Evolutionary conservation across 2,797 vertebrate species (phyloP).

Genomic region (Acomys russatus): DNA sequence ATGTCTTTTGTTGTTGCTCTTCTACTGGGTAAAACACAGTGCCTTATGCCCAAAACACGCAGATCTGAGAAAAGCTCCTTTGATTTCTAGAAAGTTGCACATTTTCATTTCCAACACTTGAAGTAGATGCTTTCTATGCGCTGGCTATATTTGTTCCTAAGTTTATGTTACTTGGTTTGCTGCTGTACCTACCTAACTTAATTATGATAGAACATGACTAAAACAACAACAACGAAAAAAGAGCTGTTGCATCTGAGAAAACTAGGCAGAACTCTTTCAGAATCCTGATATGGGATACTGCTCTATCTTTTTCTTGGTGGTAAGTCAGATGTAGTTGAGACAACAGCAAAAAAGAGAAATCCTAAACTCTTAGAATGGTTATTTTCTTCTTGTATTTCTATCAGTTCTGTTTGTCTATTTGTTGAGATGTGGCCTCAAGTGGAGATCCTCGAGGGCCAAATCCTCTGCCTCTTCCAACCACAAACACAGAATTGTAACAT

Average conservation of each 20-base stretch:
- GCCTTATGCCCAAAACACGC: background rate
- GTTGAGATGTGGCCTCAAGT: background rate
- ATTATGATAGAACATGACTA: background rate
- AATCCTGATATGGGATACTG: background rate
- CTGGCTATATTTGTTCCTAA: background rate
- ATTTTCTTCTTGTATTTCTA: background rate
- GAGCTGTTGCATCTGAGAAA: background rate
- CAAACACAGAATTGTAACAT: background rate
- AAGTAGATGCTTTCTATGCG: background rate
- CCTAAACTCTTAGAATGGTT: conserved; percentile 8
- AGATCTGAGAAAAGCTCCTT: background rate
- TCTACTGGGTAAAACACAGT: background rate
- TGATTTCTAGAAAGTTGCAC: conserved; percentile 33
- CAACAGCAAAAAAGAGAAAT: background rate
- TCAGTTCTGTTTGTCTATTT: conserved; percentile 13
- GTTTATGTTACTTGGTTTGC: background rate
- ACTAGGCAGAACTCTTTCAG: background rate
- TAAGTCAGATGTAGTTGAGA: background rate
- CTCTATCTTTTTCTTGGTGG: background rate
- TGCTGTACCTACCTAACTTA: conserved; percentile 8
- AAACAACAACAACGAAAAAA: background rate
- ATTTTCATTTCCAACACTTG: conserved; percentile 8
- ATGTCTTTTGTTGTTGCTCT: background rate
- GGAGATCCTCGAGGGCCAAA: background rate
- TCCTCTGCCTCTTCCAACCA: background rate